phyloP scores from a whole-genome alignment of 1,140 invertebrate species.

The Apolygus lucorum region DNA sequence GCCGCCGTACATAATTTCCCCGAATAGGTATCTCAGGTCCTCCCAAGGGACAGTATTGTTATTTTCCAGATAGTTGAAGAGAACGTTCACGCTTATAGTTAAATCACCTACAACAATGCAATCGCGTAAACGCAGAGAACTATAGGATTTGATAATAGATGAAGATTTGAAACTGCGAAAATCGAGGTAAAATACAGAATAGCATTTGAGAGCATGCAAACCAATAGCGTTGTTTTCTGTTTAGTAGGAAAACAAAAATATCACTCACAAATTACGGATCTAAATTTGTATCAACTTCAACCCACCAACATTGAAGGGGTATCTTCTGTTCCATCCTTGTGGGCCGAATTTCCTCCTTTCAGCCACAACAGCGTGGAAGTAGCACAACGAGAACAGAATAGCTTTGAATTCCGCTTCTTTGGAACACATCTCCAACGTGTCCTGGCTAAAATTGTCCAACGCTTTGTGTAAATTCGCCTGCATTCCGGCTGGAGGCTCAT shows the following conservation, averaged over 20 bases:
- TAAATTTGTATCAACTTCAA: too few species aligned
- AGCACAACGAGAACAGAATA: slow-evolving; percentile 85
- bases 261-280: too few species aligned
- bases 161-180: too few species aligned
- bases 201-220: too few species aligned
- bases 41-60: slow-evolving; percentile 85
- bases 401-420: slow-evolving; percentile 92
- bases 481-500: slow-evolving; percentile 92
- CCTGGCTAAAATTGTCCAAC: slow-evolving; percentile 87
- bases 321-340: slow-evolving; percentile 85
- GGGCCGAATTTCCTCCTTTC: slow-evolving; percentile 89
- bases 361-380: slow-evolving; percentile 90
- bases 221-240: too few species aligned
- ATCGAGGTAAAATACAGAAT: too few species aligned
- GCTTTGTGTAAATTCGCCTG: slow-evolving; percentile 88
- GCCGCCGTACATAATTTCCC: slow-evolving; percentile 95
- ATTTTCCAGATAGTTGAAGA: slow-evolving; percentile 87
- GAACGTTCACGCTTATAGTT: slow-evolving; percentile 82
- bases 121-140: too few species aligned
- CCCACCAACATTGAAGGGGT: slow-evolving; percentile 47
- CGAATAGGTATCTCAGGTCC: slow-evolving; percentile 85
- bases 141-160: too few species aligned
- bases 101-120: slow-evolving; percentile 81
- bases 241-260: too few species aligned
- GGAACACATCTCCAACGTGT: slow-evolving; percentile 84